These are phyloP conservation scores for Trematocara unimaculatum DNA, from an alignment of 2,113 vertebrate species.

Conservation along the genomic window DNA sequence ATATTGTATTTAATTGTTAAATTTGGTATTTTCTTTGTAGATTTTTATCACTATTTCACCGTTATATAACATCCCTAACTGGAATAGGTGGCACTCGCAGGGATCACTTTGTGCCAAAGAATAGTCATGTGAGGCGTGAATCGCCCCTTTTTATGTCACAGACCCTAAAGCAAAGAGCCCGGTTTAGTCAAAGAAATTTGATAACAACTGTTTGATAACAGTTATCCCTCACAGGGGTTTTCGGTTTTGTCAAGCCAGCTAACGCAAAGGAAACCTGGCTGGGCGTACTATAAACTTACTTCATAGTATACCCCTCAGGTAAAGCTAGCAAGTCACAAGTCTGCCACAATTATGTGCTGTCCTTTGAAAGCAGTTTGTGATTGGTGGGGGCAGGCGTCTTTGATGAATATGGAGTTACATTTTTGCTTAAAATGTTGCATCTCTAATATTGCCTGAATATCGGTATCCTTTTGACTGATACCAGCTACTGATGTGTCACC, in stretches of 20 bases:
- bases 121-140: background rate
- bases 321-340: background rate
- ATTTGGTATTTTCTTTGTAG: background rate
- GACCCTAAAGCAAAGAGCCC: background rate
- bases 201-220: background rate
- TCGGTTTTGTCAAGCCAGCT: background rate
- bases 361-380: background rate
- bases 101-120: background rate
- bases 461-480: background rate
- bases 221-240: background rate
- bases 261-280: background rate
- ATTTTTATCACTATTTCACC: background rate
- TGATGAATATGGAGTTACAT: background rate
- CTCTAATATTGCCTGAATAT: background rate
- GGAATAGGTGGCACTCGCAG: background rate
- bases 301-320: background rate
- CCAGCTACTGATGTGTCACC: background rate
- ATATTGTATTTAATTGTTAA: background rate
- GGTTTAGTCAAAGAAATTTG: background rate
- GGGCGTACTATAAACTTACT: background rate
- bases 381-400: background rate
- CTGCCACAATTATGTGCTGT: background rate
- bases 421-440: background rate
- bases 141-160: background rate
- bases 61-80: background rate